Conservation (phyloP, 2,113 vertebrate species). For the Copsychus sechellarum region DNA sequence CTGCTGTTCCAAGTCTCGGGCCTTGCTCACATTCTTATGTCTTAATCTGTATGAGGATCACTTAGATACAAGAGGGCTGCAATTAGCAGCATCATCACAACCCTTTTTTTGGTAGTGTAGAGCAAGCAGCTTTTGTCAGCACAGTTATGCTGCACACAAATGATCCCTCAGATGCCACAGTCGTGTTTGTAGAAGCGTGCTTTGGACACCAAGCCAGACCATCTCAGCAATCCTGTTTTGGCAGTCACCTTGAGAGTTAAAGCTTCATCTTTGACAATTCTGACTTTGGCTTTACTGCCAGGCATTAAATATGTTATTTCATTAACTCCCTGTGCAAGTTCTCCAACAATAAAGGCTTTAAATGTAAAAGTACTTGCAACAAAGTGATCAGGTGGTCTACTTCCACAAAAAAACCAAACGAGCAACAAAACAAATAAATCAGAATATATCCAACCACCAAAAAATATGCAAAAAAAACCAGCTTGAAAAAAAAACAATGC, state of each 20-base stretch:
- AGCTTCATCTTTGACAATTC: not conserved
- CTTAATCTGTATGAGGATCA: not conserved
- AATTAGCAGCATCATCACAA: not conserved
- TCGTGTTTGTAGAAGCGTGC: not conserved
- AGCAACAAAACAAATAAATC: not conserved
- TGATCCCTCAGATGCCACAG: not conserved
- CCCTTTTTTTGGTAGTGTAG: not conserved
- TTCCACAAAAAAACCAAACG: not conserved
- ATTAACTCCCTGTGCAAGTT: not conserved
- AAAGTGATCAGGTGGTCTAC: not conserved
- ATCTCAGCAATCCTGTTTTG: constrained; percentile 11
- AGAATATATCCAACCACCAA: not conserved
- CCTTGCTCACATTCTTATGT: not conserved
- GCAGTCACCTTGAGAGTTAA: not conserved
- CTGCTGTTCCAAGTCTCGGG: not conserved
- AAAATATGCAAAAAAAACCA: not conserved
- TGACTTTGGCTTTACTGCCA: not conserved
- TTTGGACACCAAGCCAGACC: not conserved
- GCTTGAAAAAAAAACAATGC: not conserved
- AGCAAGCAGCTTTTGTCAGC: constrained; percentile 1
- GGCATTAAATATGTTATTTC: not conserved
- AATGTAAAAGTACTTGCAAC: not conserved
- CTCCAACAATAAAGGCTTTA: not conserved
- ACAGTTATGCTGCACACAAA: not conserved
- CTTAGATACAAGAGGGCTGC: not conserved